Evolutionary conservation across 1,140 invertebrate species (phyloP).

Genomic region (Anastatus disparis): DNA sequence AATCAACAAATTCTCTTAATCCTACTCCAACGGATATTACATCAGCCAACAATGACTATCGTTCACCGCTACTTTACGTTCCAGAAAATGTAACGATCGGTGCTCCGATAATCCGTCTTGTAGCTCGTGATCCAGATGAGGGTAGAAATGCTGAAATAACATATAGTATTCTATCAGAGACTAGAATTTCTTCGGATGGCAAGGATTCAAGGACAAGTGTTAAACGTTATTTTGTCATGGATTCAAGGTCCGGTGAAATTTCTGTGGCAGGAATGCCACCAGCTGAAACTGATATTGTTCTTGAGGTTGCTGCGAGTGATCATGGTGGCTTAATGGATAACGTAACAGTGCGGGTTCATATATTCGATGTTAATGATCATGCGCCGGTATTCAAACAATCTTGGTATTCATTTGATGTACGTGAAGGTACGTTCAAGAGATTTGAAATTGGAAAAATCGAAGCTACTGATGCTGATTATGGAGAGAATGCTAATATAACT

Average conservation of each 20-base stretch:
- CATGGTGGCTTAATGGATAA: slow-evolving; percentile 77
- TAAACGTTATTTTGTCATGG: slow-evolving; percentile 78
- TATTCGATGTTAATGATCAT: slow-evolving; percentile 89
- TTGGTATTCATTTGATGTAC: slow-evolving; percentile 84
- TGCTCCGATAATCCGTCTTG: slow-evolving; percentile 79
- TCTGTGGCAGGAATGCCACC: slow-evolving; percentile 79
- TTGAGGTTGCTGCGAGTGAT: slow-evolving; percentile 83
- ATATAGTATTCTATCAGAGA: slow-evolving; percentile 73
- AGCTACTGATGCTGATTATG: slow-evolving; percentile 81
- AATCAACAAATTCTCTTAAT: slow-evolving; percentile 45
- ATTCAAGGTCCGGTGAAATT: slow-evolving; percentile 78
- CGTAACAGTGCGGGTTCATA: slow-evolving; percentile 74
- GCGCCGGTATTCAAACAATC: slow-evolving; percentile 83
- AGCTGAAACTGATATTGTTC: slow-evolving; percentile 80
- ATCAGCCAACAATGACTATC: slow-evolving; percentile 48
- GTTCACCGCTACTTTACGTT: slow-evolving; percentile 73
- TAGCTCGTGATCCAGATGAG: slow-evolving; percentile 85
- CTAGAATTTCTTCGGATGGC: no score
- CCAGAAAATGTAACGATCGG: slow-evolving; percentile 82
- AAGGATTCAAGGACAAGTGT: slow-evolving; percentile 53
- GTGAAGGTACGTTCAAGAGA: slow-evolving; percentile 80
- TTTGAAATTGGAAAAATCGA: slow-evolving; percentile 79
- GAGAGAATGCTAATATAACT: slow-evolving; percentile 79
- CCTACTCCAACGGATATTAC: no score
- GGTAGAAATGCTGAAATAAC: slow-evolving; percentile 79